Percentiles rank a stretch among this genome's conserved stretches.
phyloP scores from a whole-genome alignment of 2,113 vertebrate species.

The Chloroceryle aenea region DNA sequence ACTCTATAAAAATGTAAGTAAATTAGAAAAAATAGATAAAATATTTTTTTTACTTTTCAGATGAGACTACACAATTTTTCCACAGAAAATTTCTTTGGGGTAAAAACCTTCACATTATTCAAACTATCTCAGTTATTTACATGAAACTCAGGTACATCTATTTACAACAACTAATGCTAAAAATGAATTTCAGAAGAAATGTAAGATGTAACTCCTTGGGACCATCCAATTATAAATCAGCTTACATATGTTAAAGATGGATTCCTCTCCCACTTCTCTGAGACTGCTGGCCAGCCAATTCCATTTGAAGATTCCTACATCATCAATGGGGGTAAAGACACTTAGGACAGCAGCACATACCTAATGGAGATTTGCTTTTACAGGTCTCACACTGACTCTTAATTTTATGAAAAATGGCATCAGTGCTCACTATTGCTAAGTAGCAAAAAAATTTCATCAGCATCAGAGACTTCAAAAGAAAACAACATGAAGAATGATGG shows the following conservation, averaged over 20 bases:
- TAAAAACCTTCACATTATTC: not conserved
- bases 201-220: not conserved
- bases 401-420: not conserved
- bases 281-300: not conserved
- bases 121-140: not conserved
- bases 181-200: not conserved
- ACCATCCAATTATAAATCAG: not conserved
- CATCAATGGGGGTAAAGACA: not conserved
- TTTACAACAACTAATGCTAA: not conserved
- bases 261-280: not conserved
- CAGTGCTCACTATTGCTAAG: not conserved
- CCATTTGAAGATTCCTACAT: not conserved
- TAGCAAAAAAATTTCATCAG: not conserved
- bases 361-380: not conserved
- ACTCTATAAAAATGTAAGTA: not conserved
- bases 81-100: rapidly evolving
- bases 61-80: not conserved
- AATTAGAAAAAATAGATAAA: not conserved
- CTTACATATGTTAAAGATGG: not conserved
- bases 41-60: not conserved
- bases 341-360: not conserved
- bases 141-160: not conserved
- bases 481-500: not conserved
- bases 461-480: not conserved
- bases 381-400: not conserved